These are phyloP conservation scores for Ammodytes marinus DNA, from an alignment of 2,113 vertebrate species.

Conservation along the genomic window DNA sequence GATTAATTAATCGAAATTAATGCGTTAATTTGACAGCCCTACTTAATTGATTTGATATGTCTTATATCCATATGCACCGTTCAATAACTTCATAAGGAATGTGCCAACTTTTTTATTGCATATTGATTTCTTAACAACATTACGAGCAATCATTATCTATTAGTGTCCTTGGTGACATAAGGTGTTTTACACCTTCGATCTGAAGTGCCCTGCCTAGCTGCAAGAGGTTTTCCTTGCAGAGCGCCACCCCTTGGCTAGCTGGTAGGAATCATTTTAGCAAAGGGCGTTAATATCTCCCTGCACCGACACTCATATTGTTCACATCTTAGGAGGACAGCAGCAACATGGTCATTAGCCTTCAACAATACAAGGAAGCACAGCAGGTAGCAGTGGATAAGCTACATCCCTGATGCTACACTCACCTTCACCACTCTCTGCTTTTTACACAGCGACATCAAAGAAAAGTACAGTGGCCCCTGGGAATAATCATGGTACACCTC, in stretches of 20 bases:
- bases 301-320: conserved; percentile 4
- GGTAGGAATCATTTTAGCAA: neutral
- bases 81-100: neutral
- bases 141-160: neutral
- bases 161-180: neutral
- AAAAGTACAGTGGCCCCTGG: conserved; percentile 31
- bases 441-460: conserved; percentile 34
- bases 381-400: conserved; percentile 18
- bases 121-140: neutral
- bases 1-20: too few species aligned
- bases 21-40: too few species aligned
- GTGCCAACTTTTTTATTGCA: conserved; percentile 4
- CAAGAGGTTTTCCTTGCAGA: neutral
- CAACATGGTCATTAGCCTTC: conserved; percentile 32
- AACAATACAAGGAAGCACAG: conserved; percentile 33
- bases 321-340: conserved; percentile 34
- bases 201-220: neutral
- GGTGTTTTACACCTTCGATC: conserved; percentile 1
- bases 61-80: neutral
- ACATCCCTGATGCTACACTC: conserved; percentile 27
- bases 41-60: neutral
- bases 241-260: too few species aligned
- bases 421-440: conserved; percentile 39
- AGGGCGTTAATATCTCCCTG: neutral
- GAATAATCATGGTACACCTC: conserved; percentile 53